Conservation (phyloP, 2,113 vertebrate genomes). For the Percopsis transmontana region DNA sequence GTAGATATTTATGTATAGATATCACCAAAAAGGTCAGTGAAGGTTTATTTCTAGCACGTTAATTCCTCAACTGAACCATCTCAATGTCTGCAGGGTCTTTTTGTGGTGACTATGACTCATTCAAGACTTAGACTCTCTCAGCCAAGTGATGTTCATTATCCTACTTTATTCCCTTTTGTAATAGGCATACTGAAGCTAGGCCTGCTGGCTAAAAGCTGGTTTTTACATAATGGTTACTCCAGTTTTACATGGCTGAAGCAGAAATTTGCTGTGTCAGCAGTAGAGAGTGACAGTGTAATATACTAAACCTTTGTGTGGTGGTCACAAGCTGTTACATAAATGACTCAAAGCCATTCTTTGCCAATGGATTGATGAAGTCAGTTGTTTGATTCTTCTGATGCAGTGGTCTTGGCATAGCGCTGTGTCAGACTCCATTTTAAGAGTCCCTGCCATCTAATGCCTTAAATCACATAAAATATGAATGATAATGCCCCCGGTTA, state of each 20-base stretch:
- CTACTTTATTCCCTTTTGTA: conserved; percentile 1
- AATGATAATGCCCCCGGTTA: conserved; percentile 37
- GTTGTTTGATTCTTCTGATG: too few relatives aligned
- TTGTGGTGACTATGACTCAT: conserved; percentile 8
- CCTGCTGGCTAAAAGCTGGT: neutral
- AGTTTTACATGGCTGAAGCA: neutral
- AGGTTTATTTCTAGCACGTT: neutral
- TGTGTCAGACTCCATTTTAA: conserved; percentile 44
- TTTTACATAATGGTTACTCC: conserved; percentile 29
- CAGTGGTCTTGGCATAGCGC: too few relatives aligned
- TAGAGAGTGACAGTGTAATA: neutral
- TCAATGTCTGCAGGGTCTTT: conserved; percentile 3
- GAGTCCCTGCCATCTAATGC: conserved; percentile 54
- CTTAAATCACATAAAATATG: conserved; percentile 57
- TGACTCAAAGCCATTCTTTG: neutral
- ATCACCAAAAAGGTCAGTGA: too few relatives aligned
- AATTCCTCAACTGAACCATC: conserved; percentile 3
- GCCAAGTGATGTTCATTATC: neutral
- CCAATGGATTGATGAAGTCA: too few relatives aligned
- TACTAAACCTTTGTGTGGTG: neutral
- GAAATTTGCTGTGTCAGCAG: neutral
- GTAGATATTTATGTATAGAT: too few relatives aligned
- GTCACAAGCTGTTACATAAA: neutral
- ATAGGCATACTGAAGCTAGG: conserved; percentile 22
- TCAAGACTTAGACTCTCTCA: conserved; percentile 40